Evolutionary conservation across 2,888 invertebrate genomes (phyloP).

Genomic region (Caenorhabditis sp.): DNA sequence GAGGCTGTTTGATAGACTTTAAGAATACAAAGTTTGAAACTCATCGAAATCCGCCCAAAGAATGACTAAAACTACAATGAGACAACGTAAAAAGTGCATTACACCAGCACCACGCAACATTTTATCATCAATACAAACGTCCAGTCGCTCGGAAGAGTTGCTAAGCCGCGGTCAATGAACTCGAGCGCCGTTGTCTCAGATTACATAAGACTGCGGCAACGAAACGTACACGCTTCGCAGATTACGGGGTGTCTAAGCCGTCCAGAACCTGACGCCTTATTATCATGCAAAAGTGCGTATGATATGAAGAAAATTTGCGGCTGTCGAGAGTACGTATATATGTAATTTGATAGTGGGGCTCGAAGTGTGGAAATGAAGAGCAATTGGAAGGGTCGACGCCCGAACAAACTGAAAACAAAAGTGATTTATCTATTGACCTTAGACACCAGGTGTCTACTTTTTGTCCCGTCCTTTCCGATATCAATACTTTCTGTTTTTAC

Average conservation of each 20-base stretch:
- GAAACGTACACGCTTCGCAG: neutral
- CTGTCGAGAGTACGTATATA: neutral
- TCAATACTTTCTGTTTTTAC: neutral
- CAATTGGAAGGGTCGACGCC: neutral
- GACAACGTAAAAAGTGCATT: too few species aligned
- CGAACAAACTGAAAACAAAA: conserved; percentile 39
- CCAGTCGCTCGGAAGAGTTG: conserved; percentile 1
- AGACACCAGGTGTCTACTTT: conserved; percentile 21
- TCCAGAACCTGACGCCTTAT: conserved; percentile 1
- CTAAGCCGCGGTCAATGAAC: neutral
- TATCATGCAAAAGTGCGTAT: conserved; percentile 11
- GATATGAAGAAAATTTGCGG: neutral
- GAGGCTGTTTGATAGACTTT: too few species aligned
- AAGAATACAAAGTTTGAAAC: neutral
- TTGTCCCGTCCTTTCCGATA: neutral
- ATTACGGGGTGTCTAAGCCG: conserved; percentile 36
- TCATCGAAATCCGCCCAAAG: too few species aligned
- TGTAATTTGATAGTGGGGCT: conserved; percentile 31
- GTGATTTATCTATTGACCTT: conserved; percentile 56
- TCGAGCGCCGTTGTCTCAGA: too few species aligned
- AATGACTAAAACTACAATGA: neutral
- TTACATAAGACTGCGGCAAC: conserved; percentile 27
- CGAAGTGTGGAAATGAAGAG: neutral
- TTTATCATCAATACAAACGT: conserved; percentile 31
- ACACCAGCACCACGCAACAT: too few species aligned